These are phyloP conservation scores for Amaurobius ferox DNA, from an alignment of 2,888 invertebrate species.

Conservation along the genomic window DNA sequence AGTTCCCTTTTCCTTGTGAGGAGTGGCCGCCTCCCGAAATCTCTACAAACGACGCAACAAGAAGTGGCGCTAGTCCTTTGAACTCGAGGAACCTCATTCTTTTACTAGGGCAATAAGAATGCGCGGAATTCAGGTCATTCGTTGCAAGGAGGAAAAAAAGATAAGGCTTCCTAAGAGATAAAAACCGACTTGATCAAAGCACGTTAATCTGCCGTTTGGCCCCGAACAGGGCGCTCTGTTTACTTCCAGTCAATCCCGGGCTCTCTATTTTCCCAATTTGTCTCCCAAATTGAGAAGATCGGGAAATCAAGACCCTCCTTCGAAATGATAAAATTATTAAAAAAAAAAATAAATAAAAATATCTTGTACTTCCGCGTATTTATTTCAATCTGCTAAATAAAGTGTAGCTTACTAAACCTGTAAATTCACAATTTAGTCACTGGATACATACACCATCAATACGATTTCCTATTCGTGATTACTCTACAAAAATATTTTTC, in stretches of 20 bases:
- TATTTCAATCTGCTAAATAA: too few relatives aligned
- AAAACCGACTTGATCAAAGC: slow-evolving; percentile 41
- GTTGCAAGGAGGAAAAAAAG: slow-evolving; percentile 38
- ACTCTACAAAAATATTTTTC: too few relatives aligned
- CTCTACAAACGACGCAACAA: slow-evolving; percentile 12
- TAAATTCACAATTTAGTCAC: too few relatives aligned
- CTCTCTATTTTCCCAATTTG: too few relatives aligned
- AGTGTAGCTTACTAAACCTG: too few relatives aligned
- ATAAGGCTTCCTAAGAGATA: slow-evolving; percentile 32
- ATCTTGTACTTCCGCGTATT: too few relatives aligned
- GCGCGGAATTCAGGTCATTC: slow-evolving; percentile 69
- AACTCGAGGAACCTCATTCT: slow-evolving; percentile 71
- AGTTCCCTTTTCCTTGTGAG: slow-evolving; percentile 1
- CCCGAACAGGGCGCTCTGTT: not conserved
- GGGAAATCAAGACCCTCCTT: too few relatives aligned
- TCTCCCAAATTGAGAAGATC: too few relatives aligned
- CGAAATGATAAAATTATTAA: too few relatives aligned
- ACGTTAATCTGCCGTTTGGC: not conserved
- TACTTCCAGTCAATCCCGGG: not conserved
- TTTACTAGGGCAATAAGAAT: slow-evolving; percentile 72
- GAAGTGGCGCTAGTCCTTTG: slow-evolving; percentile 69
- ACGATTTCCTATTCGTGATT: too few relatives aligned
- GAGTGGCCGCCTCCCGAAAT: slow-evolving; percentile 21
- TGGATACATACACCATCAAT: too few relatives aligned
- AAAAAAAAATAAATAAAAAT: too few relatives aligned